Conservation (phyloP, 2,797 vertebrate species). For the Danio tinwini region DNA sequence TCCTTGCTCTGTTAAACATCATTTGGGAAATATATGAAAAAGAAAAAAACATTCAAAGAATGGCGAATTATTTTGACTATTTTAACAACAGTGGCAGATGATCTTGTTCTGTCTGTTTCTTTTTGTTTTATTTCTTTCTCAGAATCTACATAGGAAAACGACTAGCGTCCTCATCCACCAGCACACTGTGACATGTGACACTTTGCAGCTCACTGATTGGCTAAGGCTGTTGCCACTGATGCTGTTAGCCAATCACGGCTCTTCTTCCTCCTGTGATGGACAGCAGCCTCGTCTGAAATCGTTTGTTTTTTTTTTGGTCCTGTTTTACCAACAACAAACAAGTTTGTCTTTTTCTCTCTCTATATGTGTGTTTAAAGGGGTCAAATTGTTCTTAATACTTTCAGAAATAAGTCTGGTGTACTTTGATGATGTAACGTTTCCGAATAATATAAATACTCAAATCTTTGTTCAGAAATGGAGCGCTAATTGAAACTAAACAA, state of each 20-base stretch:
- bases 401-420: background rate
- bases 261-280: conserved; percentile 59
- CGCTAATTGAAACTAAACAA: background rate
- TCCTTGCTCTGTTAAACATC: no score
- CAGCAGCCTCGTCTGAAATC: conserved; percentile 9
- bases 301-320: conserved; percentile 25
- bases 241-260: conserved; percentile 60
- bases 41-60: no score
- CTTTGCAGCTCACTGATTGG: conserved; percentile 50
- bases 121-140: conserved; percentile 34
- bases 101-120: background rate
- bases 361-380: conserved; percentile 7
- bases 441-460: background rate
- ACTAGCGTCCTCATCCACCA: conserved; percentile 77
- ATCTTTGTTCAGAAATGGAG: background rate
- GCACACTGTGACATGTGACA: conserved; percentile 73
- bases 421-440: background rate
- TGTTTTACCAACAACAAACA: background rate
- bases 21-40: no score
- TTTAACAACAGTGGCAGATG: no score
- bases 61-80: no score
- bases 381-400: background rate
- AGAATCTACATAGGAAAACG: conserved; percentile 82
- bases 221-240: conserved; percentile 62
- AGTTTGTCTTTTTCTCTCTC: conserved; percentile 32